These are phyloP conservation scores for Heteronetta atricapilla DNA, from an alignment of 2,113 vertebrate species.

Conservation along the genomic window DNA sequence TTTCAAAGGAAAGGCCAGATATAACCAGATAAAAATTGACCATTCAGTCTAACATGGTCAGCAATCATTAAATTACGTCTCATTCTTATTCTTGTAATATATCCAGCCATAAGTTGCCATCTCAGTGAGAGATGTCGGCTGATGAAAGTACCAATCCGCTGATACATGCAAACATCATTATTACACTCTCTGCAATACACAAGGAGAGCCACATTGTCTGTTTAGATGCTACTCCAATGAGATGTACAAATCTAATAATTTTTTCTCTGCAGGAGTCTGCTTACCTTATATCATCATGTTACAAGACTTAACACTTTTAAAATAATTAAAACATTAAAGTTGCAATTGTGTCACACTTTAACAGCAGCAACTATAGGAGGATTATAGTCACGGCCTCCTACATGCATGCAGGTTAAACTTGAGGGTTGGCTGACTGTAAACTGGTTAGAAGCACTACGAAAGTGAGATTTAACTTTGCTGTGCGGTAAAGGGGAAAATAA, in stretches of 20 bases:
- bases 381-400: neutral
- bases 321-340: conserved; percentile 56
- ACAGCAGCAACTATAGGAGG: neutral
- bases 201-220: neutral
- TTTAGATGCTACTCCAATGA: neutral
- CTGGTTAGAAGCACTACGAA: neutral
- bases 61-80: neutral
- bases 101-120: neutral
- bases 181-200: neutral
- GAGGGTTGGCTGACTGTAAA: neutral
- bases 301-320: conserved; percentile 11
- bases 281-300: neutral
- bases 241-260: neutral
- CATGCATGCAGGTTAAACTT: neutral
- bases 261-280: neutral
- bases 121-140: conserved; percentile 28
- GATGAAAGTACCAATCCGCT: neutral
- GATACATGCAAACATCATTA: neutral
- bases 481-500: neutral
- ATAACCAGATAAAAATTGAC: conserved; percentile 1
- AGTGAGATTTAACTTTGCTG: conserved; percentile 19
- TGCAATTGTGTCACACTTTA: neutral
- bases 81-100: neutral
- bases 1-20: conserved; percentile 11
- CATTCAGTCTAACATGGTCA: neutral